Evolutionary conservation across 2,888 invertebrate genomes (phyloP).

Genomic region (Sinelater perroti): DNA sequence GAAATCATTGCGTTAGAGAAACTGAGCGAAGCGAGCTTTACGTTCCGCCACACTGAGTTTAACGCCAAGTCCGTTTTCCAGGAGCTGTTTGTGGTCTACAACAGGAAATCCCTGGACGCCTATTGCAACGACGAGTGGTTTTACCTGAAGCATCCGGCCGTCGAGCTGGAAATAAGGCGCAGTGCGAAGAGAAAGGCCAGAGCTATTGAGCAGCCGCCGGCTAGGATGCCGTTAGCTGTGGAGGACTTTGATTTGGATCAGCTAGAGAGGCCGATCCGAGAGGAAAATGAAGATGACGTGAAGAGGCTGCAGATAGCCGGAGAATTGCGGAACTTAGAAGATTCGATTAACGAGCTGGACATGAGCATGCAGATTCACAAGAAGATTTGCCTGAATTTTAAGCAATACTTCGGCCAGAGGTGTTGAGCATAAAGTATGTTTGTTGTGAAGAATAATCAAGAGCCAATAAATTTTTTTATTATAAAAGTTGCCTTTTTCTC

Average conservation of each 20-base stretch:
- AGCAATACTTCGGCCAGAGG: no score
- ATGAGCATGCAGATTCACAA: slow-evolving; percentile 53
- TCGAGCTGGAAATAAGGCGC: slow-evolving; percentile 58
- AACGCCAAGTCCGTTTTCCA: slow-evolving; percentile 50
- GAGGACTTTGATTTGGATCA: slow-evolving; percentile 43
- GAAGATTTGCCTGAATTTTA: slow-evolving; percentile 48
- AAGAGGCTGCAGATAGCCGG: slow-evolving; percentile 30
- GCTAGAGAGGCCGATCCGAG: slow-evolving; percentile 25
- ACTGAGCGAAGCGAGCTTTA: slow-evolving; percentile 60
- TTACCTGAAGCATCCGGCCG: slow-evolving; percentile 60
- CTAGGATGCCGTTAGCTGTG: no score
- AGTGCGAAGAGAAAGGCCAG: slow-evolving; percentile 19
- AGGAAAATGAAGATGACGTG: slow-evolving; percentile 6
- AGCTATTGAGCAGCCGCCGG: slow-evolving; percentile 9
- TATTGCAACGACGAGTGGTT: slow-evolving; percentile 69
- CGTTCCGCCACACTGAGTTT: slow-evolving; percentile 48
- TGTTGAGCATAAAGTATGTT: no score
- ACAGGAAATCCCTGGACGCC: slow-evolving; percentile 63
- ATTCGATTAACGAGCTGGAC: slow-evolving; percentile 54
- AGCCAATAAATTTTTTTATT: slow-evolving; percentile 2
- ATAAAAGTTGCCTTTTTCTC: background rate
- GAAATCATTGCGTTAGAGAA: slow-evolving; percentile 67
- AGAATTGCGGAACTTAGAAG: slow-evolving; percentile 50
- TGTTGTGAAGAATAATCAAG: no score
- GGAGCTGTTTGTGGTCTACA: slow-evolving; percentile 65